Conservation (phyloP, 2,113 vertebrate genomes). For the Otocyon megalotis region DNA sequence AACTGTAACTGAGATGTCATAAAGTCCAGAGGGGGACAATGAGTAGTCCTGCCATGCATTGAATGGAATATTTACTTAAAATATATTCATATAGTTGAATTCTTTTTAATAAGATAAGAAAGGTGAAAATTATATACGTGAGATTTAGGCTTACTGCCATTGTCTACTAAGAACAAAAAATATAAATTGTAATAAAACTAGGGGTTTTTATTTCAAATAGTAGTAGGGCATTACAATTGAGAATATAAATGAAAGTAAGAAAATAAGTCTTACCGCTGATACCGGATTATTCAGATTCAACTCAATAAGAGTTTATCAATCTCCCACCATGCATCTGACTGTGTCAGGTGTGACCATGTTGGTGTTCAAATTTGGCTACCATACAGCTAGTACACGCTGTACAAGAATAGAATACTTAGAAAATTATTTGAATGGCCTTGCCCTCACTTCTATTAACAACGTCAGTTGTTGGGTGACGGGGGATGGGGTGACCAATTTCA, state of each 20-base stretch:
- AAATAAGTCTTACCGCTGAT: background rate
- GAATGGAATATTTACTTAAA: background rate
- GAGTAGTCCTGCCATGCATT: background rate
- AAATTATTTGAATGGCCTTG: background rate
- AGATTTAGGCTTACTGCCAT: background rate
- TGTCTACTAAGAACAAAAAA: constrained; percentile 3
- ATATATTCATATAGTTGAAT: background rate
- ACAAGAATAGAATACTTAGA: background rate
- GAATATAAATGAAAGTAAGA: background rate
- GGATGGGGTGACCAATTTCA: background rate
- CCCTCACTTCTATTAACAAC: background rate
- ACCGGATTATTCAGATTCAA: background rate
- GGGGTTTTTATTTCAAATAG: background rate
- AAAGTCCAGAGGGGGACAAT: background rate
- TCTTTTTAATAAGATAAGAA: background rate
- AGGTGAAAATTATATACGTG: background rate
- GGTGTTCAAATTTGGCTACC: background rate
- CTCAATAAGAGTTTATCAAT: background rate
- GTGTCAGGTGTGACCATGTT: background rate
- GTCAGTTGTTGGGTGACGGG: background rate
- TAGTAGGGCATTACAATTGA: background rate
- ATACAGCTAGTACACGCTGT: background rate
- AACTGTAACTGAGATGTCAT: background rate
- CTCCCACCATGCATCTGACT: background rate
- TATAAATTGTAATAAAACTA: constrained; percentile 15